These are phyloP conservation scores for Chesias legatella DNA, from an alignment of 2,888 invertebrate genomes.

Conservation along the genomic window DNA sequence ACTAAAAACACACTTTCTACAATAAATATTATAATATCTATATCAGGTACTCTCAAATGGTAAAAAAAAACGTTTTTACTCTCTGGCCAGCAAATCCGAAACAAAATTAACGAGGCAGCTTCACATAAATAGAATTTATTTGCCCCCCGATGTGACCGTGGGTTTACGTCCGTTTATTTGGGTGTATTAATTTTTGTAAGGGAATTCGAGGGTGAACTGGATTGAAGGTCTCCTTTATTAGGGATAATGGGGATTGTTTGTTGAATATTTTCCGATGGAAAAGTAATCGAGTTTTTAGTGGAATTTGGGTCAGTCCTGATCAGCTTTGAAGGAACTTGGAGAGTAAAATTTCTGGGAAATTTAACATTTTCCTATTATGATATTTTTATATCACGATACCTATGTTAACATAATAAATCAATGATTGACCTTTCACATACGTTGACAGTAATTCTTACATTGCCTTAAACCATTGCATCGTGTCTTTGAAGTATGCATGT, in stretches of 20 bases:
- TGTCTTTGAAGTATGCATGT: too few species aligned
- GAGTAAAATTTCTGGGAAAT: not conserved
- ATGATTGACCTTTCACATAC: too few species aligned
- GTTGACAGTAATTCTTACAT: too few species aligned
- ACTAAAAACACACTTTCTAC: too few species aligned
- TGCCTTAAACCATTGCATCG: too few species aligned
- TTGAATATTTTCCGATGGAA: conserved; percentile 20
- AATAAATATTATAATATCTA: too few species aligned
- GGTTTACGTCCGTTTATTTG: conserved; percentile 44
- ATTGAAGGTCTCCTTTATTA: conserved; percentile 15
- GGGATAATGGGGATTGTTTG: conserved; percentile 23
- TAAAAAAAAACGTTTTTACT: too few species aligned
- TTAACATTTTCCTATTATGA: not conserved
- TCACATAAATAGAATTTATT: conserved; percentile 8
- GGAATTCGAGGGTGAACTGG: conserved; percentile 25
- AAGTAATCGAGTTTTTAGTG: conserved; percentile 22
- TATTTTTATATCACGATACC: too few species aligned
- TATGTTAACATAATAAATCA: too few species aligned
- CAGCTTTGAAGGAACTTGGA: not conserved
- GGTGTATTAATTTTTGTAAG: conserved; percentile 43
- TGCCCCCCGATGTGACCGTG: conserved; percentile 2
- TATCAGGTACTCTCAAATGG: too few species aligned
- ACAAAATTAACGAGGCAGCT: conserved; percentile 1
- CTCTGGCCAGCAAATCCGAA: conserved; percentile 3
- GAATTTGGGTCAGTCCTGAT: conserved; percentile 14